Percentiles rank a stretch among this genome's conserved stretches.
These are phyloP conservation scores for Colius striatus DNA, from an alignment of 2,113 vertebrate species.

Conservation along the genomic window DNA sequence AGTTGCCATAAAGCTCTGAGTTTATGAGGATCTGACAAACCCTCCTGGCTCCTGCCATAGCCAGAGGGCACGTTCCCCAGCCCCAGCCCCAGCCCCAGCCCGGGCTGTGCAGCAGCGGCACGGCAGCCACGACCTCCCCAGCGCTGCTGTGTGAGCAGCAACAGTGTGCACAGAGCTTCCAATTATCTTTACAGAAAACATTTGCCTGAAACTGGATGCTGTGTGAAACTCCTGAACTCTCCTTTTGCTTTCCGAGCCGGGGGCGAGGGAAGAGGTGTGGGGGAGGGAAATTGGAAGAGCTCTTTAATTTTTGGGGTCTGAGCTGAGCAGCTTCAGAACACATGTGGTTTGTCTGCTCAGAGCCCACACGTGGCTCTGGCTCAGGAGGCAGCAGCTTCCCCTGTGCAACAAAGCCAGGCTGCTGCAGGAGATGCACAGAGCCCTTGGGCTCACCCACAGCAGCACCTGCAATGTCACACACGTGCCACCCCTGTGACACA, in stretches of 20 bases:
- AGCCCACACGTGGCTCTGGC: not conserved
- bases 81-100: not conserved
- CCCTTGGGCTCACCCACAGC: no score
- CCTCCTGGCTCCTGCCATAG: not conserved
- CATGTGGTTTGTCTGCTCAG: not conserved
- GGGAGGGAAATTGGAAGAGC: not conserved
- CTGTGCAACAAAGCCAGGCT: not conserved
- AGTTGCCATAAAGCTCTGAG: not conserved
- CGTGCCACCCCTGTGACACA: not conserved
- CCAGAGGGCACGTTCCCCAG: not conserved
- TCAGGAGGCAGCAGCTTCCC: not conserved
- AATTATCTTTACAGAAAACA: slow-evolving; percentile 43
- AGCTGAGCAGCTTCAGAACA: not conserved
- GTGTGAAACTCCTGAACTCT: slow-evolving; percentile 53
- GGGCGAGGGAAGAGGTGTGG: not conserved
- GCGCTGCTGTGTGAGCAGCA: not conserved
- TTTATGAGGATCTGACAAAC: not conserved
- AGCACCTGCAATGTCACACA: fast-evolving
- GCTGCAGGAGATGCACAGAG: not conserved
- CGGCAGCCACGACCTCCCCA: not conserved
- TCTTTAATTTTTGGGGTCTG: not conserved
- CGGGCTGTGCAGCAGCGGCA: not conserved
- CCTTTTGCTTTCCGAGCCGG: not conserved
- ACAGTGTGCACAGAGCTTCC: not conserved
- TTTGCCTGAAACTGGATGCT: slow-evolving; percentile 59